Evolutionary conservation across 2,797 vertebrate species (phyloP).

Genomic region (Pangasius djambal): DNA sequence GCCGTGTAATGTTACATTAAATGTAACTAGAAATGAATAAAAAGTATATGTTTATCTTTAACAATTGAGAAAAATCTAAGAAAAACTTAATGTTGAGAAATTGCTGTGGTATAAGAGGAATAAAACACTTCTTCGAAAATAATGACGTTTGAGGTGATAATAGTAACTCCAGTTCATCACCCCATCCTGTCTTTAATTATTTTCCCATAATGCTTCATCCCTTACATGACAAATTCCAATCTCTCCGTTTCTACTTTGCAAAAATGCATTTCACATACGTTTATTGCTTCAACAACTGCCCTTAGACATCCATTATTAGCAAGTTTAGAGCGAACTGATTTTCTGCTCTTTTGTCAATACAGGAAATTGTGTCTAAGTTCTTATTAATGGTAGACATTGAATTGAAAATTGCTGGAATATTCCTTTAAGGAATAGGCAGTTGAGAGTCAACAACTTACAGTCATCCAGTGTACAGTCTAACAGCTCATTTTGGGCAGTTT

Average conservation of each 20-base stretch:
- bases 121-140: background rate
- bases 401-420: background rate
- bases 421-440: background rate
- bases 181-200: background rate
- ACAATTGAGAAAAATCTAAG: background rate
- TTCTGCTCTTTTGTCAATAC: background rate
- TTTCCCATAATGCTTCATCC: background rate
- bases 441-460: no score
- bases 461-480: background rate
- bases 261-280: no score
- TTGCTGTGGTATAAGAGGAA: background rate
- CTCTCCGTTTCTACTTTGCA: background rate
- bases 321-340: background rate
- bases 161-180: background rate
- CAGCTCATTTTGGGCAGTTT: background rate
- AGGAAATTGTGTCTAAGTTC: background rate
- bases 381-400: background rate
- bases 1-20: background rate
- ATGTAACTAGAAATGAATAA: background rate
- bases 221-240: background rate
- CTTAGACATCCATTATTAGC: background rate
- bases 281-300: background rate
- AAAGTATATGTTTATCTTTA: background rate
- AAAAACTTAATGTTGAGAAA: background rate
- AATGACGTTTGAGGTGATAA: background rate